Evolutionary conservation across 2,797 vertebrate genomes (phyloP), one percentile per base, ranked within the genome.

Genomic region (Chiloscyllium punctatum): DNA sequence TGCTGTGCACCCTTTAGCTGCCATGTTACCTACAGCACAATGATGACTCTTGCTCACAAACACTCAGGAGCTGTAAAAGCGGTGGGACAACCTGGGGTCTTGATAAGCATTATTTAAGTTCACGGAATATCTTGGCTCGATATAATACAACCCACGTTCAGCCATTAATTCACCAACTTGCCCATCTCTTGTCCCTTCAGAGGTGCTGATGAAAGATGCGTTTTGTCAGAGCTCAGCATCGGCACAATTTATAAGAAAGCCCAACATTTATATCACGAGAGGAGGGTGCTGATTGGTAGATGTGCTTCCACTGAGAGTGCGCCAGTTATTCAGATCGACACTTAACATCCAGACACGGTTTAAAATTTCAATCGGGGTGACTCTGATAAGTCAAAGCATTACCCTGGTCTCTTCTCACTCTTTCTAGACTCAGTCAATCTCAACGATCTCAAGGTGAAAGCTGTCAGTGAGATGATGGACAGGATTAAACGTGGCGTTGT

Each of bases 391-490:
- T 57, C 57, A 57, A 57, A 57, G 11, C 57, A 57, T 57, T 57
- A 0, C 57, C 6, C 57, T 57, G 57, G 11, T 57, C 57, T 57
- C 57, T 57, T 9, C 0, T 57, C 57, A 57, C 57, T 18, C 79
- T 25, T 87, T 37, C 30, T 42, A 94, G 71, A 30, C 5, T 62
- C 69, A 96, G 2, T 62, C 68, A 0, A 21, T 96, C 16, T 53
- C 0, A 90, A 95, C 0, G 96, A 97, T 5, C 74, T 96, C 0
- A 98, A 97, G 96, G 71, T 97, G 9, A 97, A 96, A 72, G 98
- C 98, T 0, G 97, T 98, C 96, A 97, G 98, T 96, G 98, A 98
- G 96, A 99, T 98, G 98, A 98, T 98, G 98, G 97, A 97, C 74
- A 96, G 98, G 96, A 98, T 98, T 94, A 98, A 97, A 96, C 98